Evolutionary conservation across 2,797 vertebrate genomes (phyloP).

Genomic region (Hippopotamyrus pictus): DNA sequence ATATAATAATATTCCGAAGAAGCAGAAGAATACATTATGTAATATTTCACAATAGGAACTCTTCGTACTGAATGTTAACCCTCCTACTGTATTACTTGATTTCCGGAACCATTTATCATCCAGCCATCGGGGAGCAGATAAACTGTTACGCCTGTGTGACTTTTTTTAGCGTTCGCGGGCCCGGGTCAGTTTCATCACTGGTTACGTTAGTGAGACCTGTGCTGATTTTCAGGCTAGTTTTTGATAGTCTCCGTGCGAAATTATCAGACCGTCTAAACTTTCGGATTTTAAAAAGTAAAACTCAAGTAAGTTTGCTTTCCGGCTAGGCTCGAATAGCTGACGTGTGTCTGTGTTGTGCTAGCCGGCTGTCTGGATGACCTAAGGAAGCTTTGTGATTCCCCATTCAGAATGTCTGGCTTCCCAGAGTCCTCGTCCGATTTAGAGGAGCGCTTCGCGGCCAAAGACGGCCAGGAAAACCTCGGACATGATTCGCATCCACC

Average conservation of each 20-base stretch:
- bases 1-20: not conserved
- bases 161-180: not conserved
- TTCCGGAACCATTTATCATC: constrained; percentile 6
- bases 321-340: not conserved
- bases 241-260: not conserved
- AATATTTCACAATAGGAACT: not conserved
- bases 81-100: not conserved
- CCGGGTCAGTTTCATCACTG: not conserved
- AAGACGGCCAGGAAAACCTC: not conserved
- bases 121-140: not conserved
- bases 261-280: not conserved
- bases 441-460: not conserved
- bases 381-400: not conserved
- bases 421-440: not conserved
- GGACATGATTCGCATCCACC: not conserved
- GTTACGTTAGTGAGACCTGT: not conserved
- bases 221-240: not conserved
- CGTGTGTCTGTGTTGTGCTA: not conserved
- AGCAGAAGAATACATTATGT: not conserved
- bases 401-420: constrained; percentile 4
- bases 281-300: not conserved
- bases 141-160: not conserved
- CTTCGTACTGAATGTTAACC: not conserved
- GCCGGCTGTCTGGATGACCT: not conserved
- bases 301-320: not conserved